Evolutionary conservation across 2,797 vertebrate species (phyloP).

Genomic region (Varecia variegata): DNA sequence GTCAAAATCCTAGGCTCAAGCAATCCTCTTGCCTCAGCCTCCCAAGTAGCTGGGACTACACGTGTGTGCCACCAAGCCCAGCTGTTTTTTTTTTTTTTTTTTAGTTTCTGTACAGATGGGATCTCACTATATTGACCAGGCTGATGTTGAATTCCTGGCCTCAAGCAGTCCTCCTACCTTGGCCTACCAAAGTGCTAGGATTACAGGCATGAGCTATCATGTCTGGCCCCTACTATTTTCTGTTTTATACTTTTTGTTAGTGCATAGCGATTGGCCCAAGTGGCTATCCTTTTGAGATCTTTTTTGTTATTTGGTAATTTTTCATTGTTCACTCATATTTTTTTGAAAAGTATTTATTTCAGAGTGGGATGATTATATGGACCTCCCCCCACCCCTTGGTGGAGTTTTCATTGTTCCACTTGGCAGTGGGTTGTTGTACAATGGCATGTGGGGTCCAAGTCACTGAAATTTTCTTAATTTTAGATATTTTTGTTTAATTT

Average conservation of each 20-base stretch:
- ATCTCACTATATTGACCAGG: neutral
- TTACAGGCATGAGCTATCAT: neutral
- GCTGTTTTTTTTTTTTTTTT: neutral
- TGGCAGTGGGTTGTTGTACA: neutral
- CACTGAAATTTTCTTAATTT: slow-evolving; percentile 32
- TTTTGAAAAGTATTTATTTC: neutral
- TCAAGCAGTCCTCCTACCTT: neutral
- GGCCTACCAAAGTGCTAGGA: neutral
- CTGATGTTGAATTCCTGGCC: neutral
- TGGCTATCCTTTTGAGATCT: neutral
- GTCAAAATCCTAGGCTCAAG: neutral
- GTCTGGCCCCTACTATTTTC: neutral
- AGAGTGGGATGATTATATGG: neutral
- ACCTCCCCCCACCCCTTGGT: neutral
- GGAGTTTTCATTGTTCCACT: neutral
- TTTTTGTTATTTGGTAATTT: slow-evolving; percentile 20
- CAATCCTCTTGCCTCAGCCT: neutral
- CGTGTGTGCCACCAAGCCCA: neutral
- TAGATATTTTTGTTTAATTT: slow-evolving; percentile 47
- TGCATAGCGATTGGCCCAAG: neutral
- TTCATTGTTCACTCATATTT: neutral
- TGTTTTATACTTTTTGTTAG: neutral
- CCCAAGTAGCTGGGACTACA: neutral
- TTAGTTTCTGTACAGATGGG: neutral
- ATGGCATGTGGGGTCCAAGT: neutral